phyloP scores from a whole-genome alignment of 2,888 invertebrate genomes.

The Pristionchus exspectatus region DNA sequence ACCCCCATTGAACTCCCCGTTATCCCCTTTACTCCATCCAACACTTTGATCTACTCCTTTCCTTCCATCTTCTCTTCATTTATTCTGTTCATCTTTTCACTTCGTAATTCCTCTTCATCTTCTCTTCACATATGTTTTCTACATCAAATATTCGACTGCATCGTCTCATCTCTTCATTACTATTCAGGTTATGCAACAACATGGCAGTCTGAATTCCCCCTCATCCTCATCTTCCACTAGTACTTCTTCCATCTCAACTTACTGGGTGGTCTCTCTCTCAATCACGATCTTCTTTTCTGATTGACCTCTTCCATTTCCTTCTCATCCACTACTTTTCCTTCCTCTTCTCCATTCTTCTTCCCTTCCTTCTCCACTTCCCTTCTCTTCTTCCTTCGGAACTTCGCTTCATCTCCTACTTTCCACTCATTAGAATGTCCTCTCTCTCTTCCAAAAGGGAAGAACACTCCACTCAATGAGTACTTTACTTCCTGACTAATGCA shows the following conservation, averaged over 20 bases:
- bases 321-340: conserved; percentile 24
- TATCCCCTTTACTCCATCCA: background rate
- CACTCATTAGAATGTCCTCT: conserved; percentile 37
- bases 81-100: conserved; percentile 40
- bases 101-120: conserved; percentile 44
- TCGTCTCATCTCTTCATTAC: conserved; percentile 18
- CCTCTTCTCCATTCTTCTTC: conserved; percentile 10
- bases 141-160: conserved; percentile 6
- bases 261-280: conserved; percentile 55
- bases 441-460: background rate
- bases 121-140: conserved; percentile 36
- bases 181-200: conserved; percentile 25
- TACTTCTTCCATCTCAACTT: conserved; percentile 35
- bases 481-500: conserved; percentile 28
- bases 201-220: background rate
- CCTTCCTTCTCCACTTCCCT: background rate
- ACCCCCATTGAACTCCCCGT: conserved; percentile 11
- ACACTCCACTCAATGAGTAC: background rate
- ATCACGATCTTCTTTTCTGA: background rate
- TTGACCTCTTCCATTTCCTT: conserved; percentile 42
- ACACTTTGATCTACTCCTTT: background rate
- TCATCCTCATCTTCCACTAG: background rate
- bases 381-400: conserved; percentile 8
- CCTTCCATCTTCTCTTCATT: background rate
- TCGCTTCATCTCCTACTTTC: conserved; percentile 40